Evolutionary conservation across 2,888 invertebrate genomes (phyloP), one percentile per base, ranked within the genome.

Genomic region (Chrysomela aeneicollis): DNA sequence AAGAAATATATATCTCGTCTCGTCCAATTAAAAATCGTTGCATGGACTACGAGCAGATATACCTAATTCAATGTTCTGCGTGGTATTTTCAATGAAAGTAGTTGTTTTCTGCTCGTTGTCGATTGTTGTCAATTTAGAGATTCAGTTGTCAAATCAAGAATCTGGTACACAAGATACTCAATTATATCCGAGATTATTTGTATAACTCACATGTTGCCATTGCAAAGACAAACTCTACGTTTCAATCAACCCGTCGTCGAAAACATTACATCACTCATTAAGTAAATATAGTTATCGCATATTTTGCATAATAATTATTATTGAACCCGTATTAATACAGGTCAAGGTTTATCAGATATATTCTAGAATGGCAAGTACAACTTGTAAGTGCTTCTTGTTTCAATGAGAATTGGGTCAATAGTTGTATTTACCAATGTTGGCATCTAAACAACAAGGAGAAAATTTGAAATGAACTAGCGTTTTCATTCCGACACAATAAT

Each of bases 331-430:
- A 53, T 53, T 35, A 15, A 53, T 53, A 53, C 53, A 15, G 53
- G 53, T 53, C 53, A 53, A 53, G 53, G 53, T 53, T 37, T n/a
- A 32, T 10, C 32, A 12, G 18, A 32, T n/a, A 30, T 52, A 30
- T 52, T 30, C 21, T 8, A 52, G 10, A 26, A 21, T 12, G 17
- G 2, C 37, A 30, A n/a, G 3, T 35, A 53, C 8, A 26, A 30
- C 32, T 53, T 12, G 49, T 3, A 22, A 18, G 35, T 35, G 35
- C 35, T 35, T 35, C 9, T 35, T 35, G 35, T 35, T 35, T 35
- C 12, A 35, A 2, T 35, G 35, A 10, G 35, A 35, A 35, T 10
- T 35, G 12, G 35, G 35, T 35, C 9, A 35, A 35, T 35, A 35
- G 35, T 35, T 12, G 2, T 26, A 26, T 26, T 26, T 26, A 26